Base-by-base conservation (phyloP, 2,113 vertebrate species). In the Amphiprion ocellaris region DNA sequence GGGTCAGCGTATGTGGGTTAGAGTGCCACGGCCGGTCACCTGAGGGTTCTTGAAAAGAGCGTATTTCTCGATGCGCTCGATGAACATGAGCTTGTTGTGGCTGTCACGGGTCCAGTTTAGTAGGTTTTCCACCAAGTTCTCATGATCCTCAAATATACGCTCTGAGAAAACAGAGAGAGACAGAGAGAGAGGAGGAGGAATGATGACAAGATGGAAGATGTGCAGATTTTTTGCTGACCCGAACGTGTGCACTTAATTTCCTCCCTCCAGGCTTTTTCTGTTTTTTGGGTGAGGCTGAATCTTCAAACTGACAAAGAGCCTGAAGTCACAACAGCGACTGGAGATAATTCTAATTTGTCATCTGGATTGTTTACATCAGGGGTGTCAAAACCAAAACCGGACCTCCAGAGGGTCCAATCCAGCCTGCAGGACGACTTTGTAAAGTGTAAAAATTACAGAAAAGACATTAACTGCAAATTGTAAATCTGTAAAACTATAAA, bases 31-130 rank as follows among this genome's bases (percentile, higher is more conserved):
- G 41, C 0, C 5, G 14, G 14, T 83, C 63, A 99, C 98, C 96
- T 99, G 98, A 21, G 98, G 98, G 87, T 99, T 99, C 93, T 99
- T 99, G 92, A 99, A 99, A 71, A 99, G 97, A 59, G 98, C 98
- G 0, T 99, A 98, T 92, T 99, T 99, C 95, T 99, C 98, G 81
- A 99, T 99, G 67, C 97, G 97, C 69, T 99, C 97, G 75, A 97
- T 97, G 14, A 99, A 99, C 95, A 98, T 96, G 2, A 99, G 96
- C 84, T 98, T 99, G 90, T 99, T 99, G 90, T 98, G 98, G 86
- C 98, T 99, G 90, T 99, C 98, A 84, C 98, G 95, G 69, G 98
- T 99, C 98, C 98, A 99, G 91, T 99, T 99, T 61, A 99, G 91
- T 26, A 99, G 96, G 89, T 99, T 99, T 93, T 99, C 98, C 91